phyloP scores from a whole-genome alignment of 1,140 invertebrate species.

The Platyura marginata region DNA sequence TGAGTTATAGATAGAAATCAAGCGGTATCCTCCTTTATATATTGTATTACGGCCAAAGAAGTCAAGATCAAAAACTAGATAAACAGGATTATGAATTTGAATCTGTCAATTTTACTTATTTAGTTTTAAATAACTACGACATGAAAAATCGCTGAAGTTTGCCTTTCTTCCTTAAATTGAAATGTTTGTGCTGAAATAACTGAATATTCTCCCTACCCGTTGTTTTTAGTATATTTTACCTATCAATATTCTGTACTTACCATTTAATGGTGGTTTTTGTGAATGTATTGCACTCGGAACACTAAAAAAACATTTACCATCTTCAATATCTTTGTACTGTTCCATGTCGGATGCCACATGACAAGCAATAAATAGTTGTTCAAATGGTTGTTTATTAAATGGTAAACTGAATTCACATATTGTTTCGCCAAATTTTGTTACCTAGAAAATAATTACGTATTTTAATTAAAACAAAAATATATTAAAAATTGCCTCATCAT shows the following conservation, averaged over 20 bases:
- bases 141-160: no score
- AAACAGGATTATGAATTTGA: background rate
- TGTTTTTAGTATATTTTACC: no score
- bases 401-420: conserved; percentile 45
- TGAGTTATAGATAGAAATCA: no score
- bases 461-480: conserved; percentile 1
- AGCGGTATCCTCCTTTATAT: no score
- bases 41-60: no score
- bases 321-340: conserved; percentile 6
- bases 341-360: conserved; percentile 14
- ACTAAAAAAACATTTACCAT: conserved; percentile 50
- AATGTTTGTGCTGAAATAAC: no score
- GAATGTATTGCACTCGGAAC: conserved; percentile 84
- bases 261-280: conserved; percentile 64
- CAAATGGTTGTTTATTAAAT: conserved; percentile 70
- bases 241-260: conserved; percentile 16
- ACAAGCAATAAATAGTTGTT: conserved; percentile 50
- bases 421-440: conserved; percentile 44
- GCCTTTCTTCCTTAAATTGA: no score
- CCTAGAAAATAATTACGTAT: conserved; percentile 25
- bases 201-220: no score
- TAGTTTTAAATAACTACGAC: background rate
- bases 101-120: background rate
- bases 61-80: no score
- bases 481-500: conserved; percentile 6